phyloP scores from a whole-genome alignment of 2,888 invertebrate genomes.

The Calliopum simillimum region DNA sequence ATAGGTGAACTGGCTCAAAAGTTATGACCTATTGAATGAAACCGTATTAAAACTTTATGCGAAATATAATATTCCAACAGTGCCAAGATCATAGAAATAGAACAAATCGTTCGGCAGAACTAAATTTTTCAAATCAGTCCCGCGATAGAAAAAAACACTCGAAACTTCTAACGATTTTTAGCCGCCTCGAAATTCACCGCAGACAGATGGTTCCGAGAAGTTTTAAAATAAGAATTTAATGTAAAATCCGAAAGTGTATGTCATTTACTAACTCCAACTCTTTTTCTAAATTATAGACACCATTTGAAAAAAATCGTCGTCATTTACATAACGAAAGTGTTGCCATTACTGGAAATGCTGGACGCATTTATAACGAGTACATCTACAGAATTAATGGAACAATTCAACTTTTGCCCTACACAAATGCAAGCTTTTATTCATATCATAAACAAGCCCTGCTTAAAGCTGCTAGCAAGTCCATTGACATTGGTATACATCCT shows the following conservation, averaged over 20 bases:
- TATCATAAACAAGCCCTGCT: conserved; percentile 33
- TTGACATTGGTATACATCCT: conserved; percentile 45
- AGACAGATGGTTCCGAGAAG: too few species aligned
- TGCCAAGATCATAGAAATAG: too few species aligned
- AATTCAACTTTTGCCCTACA: not conserved
- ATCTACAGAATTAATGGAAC: conserved; percentile 32
- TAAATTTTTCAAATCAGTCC: too few species aligned
- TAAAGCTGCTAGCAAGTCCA: conserved; percentile 23
- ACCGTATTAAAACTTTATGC: too few species aligned
- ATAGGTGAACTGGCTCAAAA: too few species aligned
- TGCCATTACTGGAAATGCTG: conserved; percentile 32
- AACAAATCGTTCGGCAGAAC: too few species aligned
- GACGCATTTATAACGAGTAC: conserved; percentile 32
- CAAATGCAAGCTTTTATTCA: conserved; percentile 23
- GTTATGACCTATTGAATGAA: too few species aligned
- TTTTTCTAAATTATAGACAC: conserved; percentile 21
- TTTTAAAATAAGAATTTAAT: too few species aligned
- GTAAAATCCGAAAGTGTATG: conserved; percentile 3
- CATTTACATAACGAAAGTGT: accelerated
- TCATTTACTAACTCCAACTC: not conserved
- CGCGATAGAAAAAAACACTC: too few species aligned
- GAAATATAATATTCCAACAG: too few species aligned
- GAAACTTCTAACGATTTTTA: too few species aligned
- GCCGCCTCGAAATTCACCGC: too few species aligned
- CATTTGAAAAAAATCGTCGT: conserved; percentile 27